Base-by-base conservation (phyloP, 2,113 vertebrate genomes). In the Oceanites oceanicus region DNA sequence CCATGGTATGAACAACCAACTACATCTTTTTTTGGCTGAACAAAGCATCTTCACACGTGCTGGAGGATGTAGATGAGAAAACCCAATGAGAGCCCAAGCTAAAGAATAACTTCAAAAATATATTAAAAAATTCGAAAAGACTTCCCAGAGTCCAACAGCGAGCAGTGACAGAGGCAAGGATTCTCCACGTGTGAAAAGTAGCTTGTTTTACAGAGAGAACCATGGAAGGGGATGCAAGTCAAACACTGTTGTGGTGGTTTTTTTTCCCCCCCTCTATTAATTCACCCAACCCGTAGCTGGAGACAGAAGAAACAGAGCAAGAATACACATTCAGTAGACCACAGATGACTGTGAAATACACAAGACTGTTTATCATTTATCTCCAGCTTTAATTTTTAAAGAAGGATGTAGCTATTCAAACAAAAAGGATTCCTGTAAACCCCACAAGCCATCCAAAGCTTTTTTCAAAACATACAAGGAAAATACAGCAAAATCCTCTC, bases 11-110 rank as follows among this genome's bases (percentile, higher is more conserved):
- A 96, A 62, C 30, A 63, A 30, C 1, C 10, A 78, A 27, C 27
- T 36, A 30, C 6, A 20, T 17, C 25, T 67, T 75, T 15, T 20
- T 66, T 62, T 32, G 38, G 27, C 55, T 77, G 18, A 80, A 62
- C 5, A 78, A 59, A 92, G 23, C 65, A 45, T 44, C 55, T 91
- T 53, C 68, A 63, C 1, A 0, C 16, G 10, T 34, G 14, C 83
- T 73, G 59, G 12, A 62, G 18, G 10, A 52, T 0, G 0, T 1
- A 58, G 26, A 13, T 15, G 13, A 62, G 27, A 65, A 15, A 83
- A 80, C 4, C 6, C 23, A 5, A 49, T 30, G 6, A 77, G 3
- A 59, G 9, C 2, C 6, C 11, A 90, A 63, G 32, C 12, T 73
- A 66, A 89, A 70, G 30, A 86, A 44, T 16, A 83, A 65, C 7